Evolutionary conservation across 1,140 invertebrate genomes (phyloP).

Genomic region (Listronotus oregonensis): DNA sequence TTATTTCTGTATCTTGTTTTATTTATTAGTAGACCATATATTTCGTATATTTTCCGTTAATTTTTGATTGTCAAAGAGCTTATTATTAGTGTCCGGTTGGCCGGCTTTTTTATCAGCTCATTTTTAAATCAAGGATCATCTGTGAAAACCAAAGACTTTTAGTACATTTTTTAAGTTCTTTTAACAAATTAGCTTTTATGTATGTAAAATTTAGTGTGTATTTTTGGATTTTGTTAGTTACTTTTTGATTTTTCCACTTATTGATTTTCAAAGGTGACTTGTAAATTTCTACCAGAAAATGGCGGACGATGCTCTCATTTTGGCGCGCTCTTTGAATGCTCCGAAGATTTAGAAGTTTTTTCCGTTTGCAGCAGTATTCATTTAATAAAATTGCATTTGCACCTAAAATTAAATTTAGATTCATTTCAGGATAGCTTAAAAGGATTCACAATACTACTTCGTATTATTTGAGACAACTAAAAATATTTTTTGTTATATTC

Average conservation of each 20-base stretch:
- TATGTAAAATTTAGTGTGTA: conserved; percentile 28
- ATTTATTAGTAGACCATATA: conserved; percentile 6
- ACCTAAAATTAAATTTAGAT: no score
- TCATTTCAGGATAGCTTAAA: no score
- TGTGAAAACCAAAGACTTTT: conserved; percentile 23
- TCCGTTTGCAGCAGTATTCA: neutral
- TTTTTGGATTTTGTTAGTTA: conserved; percentile 27
- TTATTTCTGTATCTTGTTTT: conserved; percentile 18
- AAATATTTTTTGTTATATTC: neutral
- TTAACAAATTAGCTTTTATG: conserved; percentile 26
- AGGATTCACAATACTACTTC: neutral
- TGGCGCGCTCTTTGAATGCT: conserved; percentile 44
- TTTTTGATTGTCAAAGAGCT: conserved; percentile 17
- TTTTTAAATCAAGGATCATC: conserved; percentile 47
- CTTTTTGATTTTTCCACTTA: conserved; percentile 24
- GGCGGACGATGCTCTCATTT: conserved; percentile 44
- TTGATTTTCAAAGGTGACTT: conserved; percentile 22
- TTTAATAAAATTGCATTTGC: no score
- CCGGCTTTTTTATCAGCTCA: conserved; percentile 2
- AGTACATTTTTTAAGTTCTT: conserved; percentile 14
- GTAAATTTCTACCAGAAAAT: conserved; percentile 49
- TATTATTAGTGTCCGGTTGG: neutral
- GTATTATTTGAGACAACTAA: neutral
- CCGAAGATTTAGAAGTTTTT: conserved; percentile 14
- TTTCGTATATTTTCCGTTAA: conserved; percentile 37